phyloP scores from a whole-genome alignment of 2,797 vertebrate species.

The Urocyon cinereoargenteus region DNA sequence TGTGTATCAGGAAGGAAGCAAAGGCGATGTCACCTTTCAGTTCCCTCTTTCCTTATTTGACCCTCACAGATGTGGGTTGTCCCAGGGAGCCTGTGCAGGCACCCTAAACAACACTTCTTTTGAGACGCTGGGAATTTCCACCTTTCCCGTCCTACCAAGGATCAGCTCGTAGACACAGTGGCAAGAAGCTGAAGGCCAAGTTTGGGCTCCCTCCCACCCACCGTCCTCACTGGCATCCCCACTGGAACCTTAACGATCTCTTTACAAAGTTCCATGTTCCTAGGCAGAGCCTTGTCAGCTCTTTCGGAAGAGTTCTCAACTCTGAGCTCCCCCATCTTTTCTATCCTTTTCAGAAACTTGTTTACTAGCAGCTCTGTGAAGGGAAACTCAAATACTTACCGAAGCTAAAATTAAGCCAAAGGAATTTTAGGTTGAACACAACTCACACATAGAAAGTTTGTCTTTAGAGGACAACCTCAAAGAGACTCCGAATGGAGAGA shows the following conservation, averaged over 20 bases:
- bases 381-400: background rate
- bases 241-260: background rate
- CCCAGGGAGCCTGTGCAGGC: background rate
- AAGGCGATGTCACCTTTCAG: background rate
- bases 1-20: background rate
- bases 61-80: background rate
- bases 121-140: background rate
- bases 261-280: background rate
- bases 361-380: slow-evolving; percentile 25
- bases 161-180: background rate
- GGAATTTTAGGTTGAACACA: slow-evolving; percentile 29
- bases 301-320: background rate
- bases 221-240: background rate
- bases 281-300: background rate
- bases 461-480: background rate
- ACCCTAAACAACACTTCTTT: background rate
- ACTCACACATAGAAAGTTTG: background rate
- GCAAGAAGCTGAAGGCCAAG: background rate
- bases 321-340: background rate
- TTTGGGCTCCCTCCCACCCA: background rate
- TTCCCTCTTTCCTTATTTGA: background rate
- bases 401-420: slow-evolving; percentile 7
- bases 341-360: background rate
- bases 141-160: background rate
- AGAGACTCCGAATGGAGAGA: background rate